Evolutionary conservation across 2,888 invertebrate species (phyloP).

Genomic region (Mesochorus sp.): DNA sequence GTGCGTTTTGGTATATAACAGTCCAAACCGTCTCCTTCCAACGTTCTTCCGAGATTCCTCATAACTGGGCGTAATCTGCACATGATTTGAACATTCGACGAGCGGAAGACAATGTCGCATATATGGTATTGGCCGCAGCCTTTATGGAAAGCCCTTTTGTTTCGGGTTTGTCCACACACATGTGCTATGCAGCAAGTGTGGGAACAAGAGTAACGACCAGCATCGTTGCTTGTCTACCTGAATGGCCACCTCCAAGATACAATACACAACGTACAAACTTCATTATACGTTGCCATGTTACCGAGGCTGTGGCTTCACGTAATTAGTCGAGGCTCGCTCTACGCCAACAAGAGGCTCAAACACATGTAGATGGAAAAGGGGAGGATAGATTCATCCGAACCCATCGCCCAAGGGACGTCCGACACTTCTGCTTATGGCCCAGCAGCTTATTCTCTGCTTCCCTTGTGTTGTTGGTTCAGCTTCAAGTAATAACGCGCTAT

Average conservation of each 20-base stretch:
- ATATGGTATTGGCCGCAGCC: slow-evolving; percentile 17
- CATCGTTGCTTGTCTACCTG: slow-evolving; percentile 32
- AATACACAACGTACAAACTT: slow-evolving; percentile 13
- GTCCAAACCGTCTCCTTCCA: too few relatives aligned
- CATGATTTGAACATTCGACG: slow-evolving; percentile 6
- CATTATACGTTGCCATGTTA: slow-evolving; percentile 37
- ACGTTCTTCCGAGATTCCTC: too few relatives aligned
- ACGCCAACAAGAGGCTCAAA: slow-evolving; percentile 25
- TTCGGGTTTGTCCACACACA: slow-evolving; percentile 12
- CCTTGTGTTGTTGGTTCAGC: slow-evolving; percentile 1
- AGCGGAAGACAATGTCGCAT: slow-evolving; percentile 1
- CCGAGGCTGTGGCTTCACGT: slow-evolving; percentile 48
- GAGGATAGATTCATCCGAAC: slow-evolving; percentile 33
- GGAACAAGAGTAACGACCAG: not conserved
- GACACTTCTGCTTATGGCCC: slow-evolving; percentile 7
- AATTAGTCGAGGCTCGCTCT: slow-evolving; percentile 59
- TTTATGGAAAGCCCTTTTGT: slow-evolving; percentile 49
- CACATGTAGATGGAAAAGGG: slow-evolving; percentile 6
- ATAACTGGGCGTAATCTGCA: too few relatives aligned
- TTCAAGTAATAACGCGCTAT: slow-evolving; percentile 26
- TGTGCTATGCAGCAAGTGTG: not conserved
- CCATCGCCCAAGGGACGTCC: slow-evolving; percentile 13
- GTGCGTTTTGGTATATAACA: too few relatives aligned
- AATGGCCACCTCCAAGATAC: slow-evolving; percentile 22
- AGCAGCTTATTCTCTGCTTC: slow-evolving; percentile 33